Percentiles rank a stretch among this genome's conserved stretches.
Conservation (phyloP, 2,113 vertebrate genomes). For the Lontra canadensis region DNA sequence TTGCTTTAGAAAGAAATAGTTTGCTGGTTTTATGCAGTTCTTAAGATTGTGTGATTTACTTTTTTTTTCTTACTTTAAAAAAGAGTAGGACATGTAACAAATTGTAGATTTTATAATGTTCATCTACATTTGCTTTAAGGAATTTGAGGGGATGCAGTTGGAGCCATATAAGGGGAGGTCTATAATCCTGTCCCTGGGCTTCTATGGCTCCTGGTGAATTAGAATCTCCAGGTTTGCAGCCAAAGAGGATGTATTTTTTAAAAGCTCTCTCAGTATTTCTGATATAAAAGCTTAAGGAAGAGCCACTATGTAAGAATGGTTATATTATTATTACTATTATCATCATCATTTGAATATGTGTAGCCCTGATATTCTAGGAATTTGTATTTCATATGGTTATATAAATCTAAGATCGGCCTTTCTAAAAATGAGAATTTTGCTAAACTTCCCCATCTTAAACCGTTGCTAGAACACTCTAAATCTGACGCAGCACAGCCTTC, state of each 20-base stretch:
- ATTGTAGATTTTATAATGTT: not conserved
- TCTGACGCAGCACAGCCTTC: not conserved
- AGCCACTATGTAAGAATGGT: not conserved
- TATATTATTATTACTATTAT: not conserved
- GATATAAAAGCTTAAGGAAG: not conserved
- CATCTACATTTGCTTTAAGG: not conserved
- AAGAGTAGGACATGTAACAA: not conserved
- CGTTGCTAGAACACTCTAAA: not conserved
- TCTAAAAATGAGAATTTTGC: constrained; percentile 29
- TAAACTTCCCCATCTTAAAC: constrained; percentile 25
- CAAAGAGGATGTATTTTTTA: not conserved
- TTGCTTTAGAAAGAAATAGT: not conserved
- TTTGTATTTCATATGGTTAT: not conserved
- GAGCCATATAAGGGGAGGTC: not conserved
- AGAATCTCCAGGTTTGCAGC: not conserved
- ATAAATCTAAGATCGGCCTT: not conserved
- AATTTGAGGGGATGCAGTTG: not conserved
- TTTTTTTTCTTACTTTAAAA: not conserved
- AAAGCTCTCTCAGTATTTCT: not conserved
- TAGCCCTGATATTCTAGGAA: constrained; percentile 19
- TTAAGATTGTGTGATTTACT: not conserved
- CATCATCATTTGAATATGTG: not conserved
- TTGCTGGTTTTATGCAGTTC: not conserved
- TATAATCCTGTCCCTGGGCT: not conserved
- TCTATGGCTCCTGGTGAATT: not conserved